Conservation (phyloP, 2,797 vertebrate genomes). For the Gallinago solitaria region DNA sequence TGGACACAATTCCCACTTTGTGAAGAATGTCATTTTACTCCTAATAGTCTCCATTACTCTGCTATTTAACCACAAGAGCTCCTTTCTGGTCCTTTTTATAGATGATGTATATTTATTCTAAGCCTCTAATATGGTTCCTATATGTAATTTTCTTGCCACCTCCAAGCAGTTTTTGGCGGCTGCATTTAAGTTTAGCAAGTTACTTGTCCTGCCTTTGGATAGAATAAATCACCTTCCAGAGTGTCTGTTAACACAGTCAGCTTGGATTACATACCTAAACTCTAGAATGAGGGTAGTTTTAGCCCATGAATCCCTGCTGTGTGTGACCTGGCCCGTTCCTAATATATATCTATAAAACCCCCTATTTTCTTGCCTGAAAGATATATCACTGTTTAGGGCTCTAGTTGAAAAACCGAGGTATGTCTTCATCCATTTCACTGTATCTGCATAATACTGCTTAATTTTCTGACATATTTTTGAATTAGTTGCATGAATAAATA, state of each 20-base stretch:
- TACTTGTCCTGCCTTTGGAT: neutral
- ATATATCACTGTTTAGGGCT: neutral
- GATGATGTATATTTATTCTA: constrained; percentile 2
- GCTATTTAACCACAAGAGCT: neutral
- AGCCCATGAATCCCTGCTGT: neutral
- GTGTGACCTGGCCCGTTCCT: neutral
- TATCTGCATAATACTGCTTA: neutral
- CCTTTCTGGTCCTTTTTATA: neutral
- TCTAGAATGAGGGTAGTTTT: neutral
- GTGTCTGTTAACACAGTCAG: neutral
- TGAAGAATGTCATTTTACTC: neutral
- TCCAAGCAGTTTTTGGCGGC: neutral
- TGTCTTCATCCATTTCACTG: neutral
- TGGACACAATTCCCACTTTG: neutral
- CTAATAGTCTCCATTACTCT: constrained; percentile 2
- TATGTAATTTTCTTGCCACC: constrained; percentile 12
- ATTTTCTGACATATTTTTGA: neutral
- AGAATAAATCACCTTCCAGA: constrained; percentile 9
- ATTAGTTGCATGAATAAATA: neutral
- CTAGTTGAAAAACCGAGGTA: neutral
- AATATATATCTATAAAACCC: neutral
- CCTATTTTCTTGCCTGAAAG: neutral
- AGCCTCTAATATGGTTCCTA: neutral
- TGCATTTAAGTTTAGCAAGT: neutral
- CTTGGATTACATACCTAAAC: neutral